Conservation (phyloP, 2,797 vertebrate genomes). For the Cryptoprocta ferox region DNA sequence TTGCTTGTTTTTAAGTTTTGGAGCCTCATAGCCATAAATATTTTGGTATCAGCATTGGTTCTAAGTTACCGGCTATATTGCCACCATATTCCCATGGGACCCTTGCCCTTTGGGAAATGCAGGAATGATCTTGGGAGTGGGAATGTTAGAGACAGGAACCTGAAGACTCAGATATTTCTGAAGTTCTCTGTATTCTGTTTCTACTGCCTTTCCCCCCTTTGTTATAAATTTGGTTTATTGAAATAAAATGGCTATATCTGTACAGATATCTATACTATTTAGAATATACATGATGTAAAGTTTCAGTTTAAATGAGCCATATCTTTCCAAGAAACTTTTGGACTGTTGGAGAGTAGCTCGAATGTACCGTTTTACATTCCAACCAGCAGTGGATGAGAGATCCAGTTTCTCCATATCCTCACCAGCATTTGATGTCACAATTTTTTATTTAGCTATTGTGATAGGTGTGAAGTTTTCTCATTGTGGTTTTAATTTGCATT, state of each 20-base stretch:
- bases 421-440: not conserved
- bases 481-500: not conserved
- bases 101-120: not conserved
- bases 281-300: not conserved
- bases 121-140: not conserved
- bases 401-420: not conserved
- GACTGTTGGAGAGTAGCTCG: not conserved
- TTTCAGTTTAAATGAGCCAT: slow-evolving; percentile 4
- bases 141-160: not conserved
- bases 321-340: slow-evolving; percentile 20
- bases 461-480: not conserved
- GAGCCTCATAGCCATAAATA: not conserved
- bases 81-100: not conserved
- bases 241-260: not conserved
- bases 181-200: not conserved
- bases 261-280: not conserved
- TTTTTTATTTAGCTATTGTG: not conserved
- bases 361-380: not conserved
- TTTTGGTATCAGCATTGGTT: not conserved
- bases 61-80: not conserved
- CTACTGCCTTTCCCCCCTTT: not conserved
- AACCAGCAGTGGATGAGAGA: not conserved
- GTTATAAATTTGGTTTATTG: not conserved
- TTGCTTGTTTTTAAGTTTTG: not conserved
- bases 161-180: not conserved